Percentiles rank a stretch among this genome's conserved stretches.
These are phyloP conservation scores for Thinocorus orbignyianus DNA, from an alignment of 2,113 vertebrate species.

Conservation along the genomic window DNA sequence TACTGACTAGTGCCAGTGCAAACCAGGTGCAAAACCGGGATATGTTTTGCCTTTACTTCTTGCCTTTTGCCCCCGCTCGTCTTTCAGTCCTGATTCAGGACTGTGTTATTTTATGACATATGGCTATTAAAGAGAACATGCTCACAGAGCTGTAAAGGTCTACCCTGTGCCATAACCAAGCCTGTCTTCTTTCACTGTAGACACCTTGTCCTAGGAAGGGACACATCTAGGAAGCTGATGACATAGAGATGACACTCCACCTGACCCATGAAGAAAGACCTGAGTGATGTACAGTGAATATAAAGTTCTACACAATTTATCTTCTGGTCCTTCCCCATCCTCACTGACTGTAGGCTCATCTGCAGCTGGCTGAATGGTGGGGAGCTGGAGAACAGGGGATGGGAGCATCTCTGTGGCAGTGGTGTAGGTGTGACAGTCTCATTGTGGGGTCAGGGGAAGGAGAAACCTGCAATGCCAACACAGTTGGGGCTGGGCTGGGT, in stretches of 20 bases:
- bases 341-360: not conserved
- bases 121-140: not conserved
- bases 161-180: not conserved
- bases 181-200: not conserved
- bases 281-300: not conserved
- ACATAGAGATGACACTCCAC: not conserved
- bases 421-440: not conserved
- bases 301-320: not conserved
- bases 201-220: not conserved
- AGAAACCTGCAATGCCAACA: not conserved
- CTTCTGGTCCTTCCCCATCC: not conserved
- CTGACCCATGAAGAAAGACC: not conserved
- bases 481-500: not conserved
- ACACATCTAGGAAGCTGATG: not conserved
- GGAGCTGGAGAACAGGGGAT: not conserved
- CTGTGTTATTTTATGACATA: not conserved
- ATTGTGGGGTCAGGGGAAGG: not conserved
- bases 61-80: not conserved
- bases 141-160: not conserved
- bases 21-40: not conserved
- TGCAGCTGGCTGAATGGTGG: not conserved
- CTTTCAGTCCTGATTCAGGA: not conserved
- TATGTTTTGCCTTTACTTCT: not conserved
- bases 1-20: not conserved
- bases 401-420: not conserved